phyloP scores from a whole-genome alignment of 2,888 invertebrate species.

The Morpho helenor region DNA sequence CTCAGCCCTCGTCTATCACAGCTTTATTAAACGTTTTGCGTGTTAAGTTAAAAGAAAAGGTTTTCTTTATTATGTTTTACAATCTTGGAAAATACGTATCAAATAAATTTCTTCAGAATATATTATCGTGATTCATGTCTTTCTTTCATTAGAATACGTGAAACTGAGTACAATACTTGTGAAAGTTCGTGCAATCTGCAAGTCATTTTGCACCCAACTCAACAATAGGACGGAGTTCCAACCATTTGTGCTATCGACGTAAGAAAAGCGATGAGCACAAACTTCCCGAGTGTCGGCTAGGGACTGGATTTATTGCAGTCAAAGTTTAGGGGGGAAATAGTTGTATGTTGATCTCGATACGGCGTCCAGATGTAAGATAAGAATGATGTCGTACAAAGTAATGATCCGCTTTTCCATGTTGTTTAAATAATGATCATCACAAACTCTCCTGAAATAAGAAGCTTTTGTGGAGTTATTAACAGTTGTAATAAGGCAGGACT shows the following conservation, averaged over 20 bases:
- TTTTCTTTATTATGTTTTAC: no score
- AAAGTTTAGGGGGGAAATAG: conserved; percentile 4
- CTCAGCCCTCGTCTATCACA: no score
- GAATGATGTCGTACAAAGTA: neutral
- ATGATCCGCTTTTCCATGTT: no score
- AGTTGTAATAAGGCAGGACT: no score
- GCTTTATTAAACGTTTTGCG: no score
- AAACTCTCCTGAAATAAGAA: no score
- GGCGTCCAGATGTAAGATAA: conserved; percentile 1
- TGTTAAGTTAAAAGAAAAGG: no score
- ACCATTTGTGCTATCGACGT: conserved; percentile 49
- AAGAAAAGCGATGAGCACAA: conserved; percentile 14
- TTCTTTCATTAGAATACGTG: neutral
- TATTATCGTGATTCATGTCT: neutral
- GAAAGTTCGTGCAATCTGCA: conserved; percentile 59
- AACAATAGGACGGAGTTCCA: conserved; percentile 40
- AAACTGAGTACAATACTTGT: conserved; percentile 25
- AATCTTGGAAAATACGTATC: no score
- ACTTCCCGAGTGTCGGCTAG: conserved; percentile 14
- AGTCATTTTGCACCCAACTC: conserved; percentile 54
- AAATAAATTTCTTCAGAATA: neutral
- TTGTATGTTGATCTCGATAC: conserved; percentile 9
- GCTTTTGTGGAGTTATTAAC: no score
- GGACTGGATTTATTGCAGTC: conserved; percentile 9
- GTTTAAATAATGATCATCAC: no score